phyloP scores from a whole-genome alignment of 2,113 vertebrate species.

The Xiphias gladius region DNA sequence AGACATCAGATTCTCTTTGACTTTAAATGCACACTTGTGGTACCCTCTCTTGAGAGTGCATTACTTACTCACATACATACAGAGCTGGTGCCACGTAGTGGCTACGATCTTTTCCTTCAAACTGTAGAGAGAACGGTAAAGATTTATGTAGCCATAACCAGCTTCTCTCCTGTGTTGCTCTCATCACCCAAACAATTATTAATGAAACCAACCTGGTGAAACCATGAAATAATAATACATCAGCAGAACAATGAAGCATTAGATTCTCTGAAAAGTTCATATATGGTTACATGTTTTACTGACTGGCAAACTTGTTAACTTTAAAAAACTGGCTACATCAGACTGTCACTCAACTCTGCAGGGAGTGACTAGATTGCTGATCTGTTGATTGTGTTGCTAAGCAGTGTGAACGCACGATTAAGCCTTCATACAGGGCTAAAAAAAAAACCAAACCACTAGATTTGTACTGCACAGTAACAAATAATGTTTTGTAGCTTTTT shows the following conservation, averaged over 20 bases:
- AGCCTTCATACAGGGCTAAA: constrained; percentile 3
- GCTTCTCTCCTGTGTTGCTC: not conserved
- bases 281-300: constrained; percentile 9
- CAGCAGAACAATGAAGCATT: not conserved
- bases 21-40: not conserved
- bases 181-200: not conserved
- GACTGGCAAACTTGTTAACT: not conserved
- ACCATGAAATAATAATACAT: not conserved
- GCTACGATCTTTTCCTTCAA: no score
- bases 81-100: not conserved
- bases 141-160: not conserved
- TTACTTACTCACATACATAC: not conserved
- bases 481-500: constrained; percentile 56
- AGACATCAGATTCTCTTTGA: not conserved
- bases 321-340: not conserved
- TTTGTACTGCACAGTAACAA: constrained; percentile 60
- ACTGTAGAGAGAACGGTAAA: no score
- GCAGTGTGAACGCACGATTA: constrained; percentile 27
- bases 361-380: constrained; percentile 1
- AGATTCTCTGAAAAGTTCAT: not conserved
- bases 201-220: not conserved
- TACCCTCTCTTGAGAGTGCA: not conserved
- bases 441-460: constrained; percentile 18
- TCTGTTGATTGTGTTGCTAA: constrained; percentile 35
- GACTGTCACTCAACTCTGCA: not conserved